phyloP scores from a whole-genome alignment of 2,797 vertebrate genomes.

The Lacerta bilineata region DNA sequence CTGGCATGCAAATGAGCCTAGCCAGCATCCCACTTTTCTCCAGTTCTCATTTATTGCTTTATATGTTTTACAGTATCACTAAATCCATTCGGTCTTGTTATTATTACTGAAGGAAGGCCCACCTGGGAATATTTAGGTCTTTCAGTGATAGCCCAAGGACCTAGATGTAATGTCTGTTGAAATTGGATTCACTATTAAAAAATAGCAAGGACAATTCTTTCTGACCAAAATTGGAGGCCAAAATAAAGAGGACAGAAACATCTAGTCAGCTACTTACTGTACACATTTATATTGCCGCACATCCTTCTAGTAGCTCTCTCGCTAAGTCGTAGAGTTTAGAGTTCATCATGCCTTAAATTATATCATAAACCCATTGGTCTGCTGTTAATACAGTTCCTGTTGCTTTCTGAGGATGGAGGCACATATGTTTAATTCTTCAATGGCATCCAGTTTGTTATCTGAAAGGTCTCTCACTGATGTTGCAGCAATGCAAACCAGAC shows the following conservation, averaged over 20 bases:
- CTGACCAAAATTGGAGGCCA: conserved; percentile 69
- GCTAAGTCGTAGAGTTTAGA: conserved; percentile 47
- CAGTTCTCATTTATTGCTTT: conserved; percentile 75
- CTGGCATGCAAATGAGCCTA: conserved; percentile 74
- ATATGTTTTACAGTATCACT: conserved; percentile 74
- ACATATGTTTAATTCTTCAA: conserved; percentile 78
- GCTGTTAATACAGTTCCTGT: conserved; percentile 78
- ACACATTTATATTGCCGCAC: conserved; percentile 47
- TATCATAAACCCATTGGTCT: conserved; percentile 73
- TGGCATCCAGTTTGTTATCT: conserved; percentile 81
- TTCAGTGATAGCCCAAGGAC: conserved; percentile 79
- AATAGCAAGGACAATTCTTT: conserved; percentile 77
- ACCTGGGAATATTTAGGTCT: conserved; percentile 82
- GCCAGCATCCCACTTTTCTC: conserved; percentile 67
- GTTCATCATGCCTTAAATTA: conserved; percentile 67
- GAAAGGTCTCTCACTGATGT: conserved; percentile 85
- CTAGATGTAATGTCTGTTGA: conserved; percentile 76
- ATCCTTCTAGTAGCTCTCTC: conserved; percentile 45
- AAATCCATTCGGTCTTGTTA: conserved; percentile 76
- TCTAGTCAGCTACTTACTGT: conserved; percentile 68
- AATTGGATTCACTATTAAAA: conserved; percentile 79
- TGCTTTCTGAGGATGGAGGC: conserved; percentile 75
- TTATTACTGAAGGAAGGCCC: conserved; percentile 75
- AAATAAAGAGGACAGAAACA: conserved; percentile 78
- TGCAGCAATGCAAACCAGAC: conserved; percentile 98